Evolutionary conservation across 2,113 vertebrate genomes (phyloP), one percentile per base, ranked within the genome.

Genomic region (Morone chrysops): DNA sequence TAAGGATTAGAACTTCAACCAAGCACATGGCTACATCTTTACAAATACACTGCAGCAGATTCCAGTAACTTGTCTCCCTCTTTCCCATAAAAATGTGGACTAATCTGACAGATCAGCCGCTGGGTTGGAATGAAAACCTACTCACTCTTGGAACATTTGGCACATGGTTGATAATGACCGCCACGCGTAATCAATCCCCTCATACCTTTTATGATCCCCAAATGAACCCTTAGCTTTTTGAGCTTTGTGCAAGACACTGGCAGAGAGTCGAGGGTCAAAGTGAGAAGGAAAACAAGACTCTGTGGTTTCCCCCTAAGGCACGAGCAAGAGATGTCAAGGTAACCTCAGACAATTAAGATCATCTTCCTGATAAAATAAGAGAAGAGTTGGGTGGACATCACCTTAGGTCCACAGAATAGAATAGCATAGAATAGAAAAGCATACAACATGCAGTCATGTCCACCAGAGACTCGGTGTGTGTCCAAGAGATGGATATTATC

Each of bases 401-500:
- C n/a, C 25, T 73, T 74, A 36, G 75, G 61, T 73, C 31, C 50
- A 59, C 1, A 36, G 20, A 75, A 56, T 4, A 14, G 9, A 36
- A 1, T 54, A 25, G 2, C 70, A n/a, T 22, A 75, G 20, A 70
- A 36, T 57, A 65, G 31, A 63, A 66, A 36, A 51, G 25, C 20
- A 36, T 60, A 54, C 41, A 51, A 45, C 40, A 41, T 75, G 56
- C 43, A 22, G 51, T 62, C 36, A 63, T 61, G 72, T 86, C 65
- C 75, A 87, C 60, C 31, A 72, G 79, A 81, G 82, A 77, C 73
- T 71, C 43, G 6, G 17, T 80, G 47, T 77, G 54, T 72, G 83
- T 89, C 82, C 82, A 80, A 83, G 54, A 86, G 82, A 83, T 87
- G 86, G 75, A 90, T 84, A 84, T 91, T 84, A 91, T 86, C 61